Percentiles rank a stretch among this genome's conserved stretches.
phyloP scores from a whole-genome alignment of 2,888 invertebrate genomes.

The Polia nebulosa region DNA sequence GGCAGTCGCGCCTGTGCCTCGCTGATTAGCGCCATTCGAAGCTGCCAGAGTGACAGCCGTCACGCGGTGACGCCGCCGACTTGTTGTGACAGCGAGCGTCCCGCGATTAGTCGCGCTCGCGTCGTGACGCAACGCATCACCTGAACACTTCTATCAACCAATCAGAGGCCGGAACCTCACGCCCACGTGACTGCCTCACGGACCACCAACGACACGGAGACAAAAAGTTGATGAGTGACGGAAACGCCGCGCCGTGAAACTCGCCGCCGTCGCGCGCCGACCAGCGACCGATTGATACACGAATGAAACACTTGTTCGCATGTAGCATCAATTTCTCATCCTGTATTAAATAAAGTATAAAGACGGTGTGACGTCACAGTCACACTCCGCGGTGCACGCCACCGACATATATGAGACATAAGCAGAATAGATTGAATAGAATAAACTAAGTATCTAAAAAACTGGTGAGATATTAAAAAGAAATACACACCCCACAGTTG shows the following conservation, averaged over 20 bases:
- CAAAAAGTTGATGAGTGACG: constrained; percentile 55
- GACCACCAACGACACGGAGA: constrained; percentile 56
- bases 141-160: constrained; percentile 8
- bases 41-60: constrained; percentile 48
- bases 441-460: too few species aligned
- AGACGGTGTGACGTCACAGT: neutral
- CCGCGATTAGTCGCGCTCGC: constrained; percentile 41
- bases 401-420: too few species aligned
- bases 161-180: constrained; percentile 14
- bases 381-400: too few species aligned
- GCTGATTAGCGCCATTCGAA: constrained; percentile 47
- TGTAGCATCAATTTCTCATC: neutral
- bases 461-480: too few species aligned
- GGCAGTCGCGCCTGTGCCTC: neutral
- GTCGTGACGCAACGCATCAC: constrained; percentile 10
- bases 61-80: too few species aligned
- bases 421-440: too few species aligned
- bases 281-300: neutral
- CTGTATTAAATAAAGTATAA: neutral
- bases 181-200: neutral
- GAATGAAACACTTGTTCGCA: neutral
- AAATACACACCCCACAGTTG: too few species aligned
- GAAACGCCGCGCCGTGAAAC: constrained; percentile 41
- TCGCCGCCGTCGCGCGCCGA: constrained; percentile 3
- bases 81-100: too few species aligned